Conservation (phyloP, 2,888 invertebrate species). For the Tiliacea aurago region DNA sequence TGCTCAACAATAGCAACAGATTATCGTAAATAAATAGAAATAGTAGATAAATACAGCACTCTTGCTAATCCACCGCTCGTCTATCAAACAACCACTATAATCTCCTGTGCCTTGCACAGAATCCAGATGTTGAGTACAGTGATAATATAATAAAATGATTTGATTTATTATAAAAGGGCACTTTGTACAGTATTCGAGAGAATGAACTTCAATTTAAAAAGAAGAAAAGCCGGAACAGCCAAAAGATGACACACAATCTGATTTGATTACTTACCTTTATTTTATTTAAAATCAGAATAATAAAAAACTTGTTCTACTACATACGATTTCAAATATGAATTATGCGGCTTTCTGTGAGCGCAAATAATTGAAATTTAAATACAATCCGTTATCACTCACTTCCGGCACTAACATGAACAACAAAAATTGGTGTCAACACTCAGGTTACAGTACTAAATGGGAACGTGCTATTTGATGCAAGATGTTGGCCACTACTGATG, state of each 20-base stretch:
- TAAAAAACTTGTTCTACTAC: neutral
- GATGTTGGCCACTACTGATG: conserved; percentile 49
- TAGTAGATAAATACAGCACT: neutral
- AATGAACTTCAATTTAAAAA: neutral
- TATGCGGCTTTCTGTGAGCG: neutral
- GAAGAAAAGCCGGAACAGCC: neutral
- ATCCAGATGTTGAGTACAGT: conserved; percentile 8
- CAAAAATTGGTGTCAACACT: conserved; percentile 28
- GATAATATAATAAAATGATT: neutral
- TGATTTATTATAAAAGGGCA: neutral
- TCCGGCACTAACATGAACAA: conserved; percentile 4
- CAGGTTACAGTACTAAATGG: conserved; percentile 6
- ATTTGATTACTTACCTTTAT: neutral
- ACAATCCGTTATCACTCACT: conserved; percentile 7
- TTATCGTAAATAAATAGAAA: neutral
- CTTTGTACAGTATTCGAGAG: neutral
- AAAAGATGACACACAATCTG: neutral
- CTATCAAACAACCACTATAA: no score
- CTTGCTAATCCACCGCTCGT: no score
- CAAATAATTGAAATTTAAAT: neutral
- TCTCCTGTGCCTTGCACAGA: neutral
- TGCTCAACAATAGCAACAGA: neutral
- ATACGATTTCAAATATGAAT: neutral
- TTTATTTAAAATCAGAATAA: neutral
- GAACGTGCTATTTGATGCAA: conserved; percentile 22